Evolutionary conservation across 1,140 invertebrate genomes (phyloP).

Genomic region (Drosophila kanapiae): DNA sequence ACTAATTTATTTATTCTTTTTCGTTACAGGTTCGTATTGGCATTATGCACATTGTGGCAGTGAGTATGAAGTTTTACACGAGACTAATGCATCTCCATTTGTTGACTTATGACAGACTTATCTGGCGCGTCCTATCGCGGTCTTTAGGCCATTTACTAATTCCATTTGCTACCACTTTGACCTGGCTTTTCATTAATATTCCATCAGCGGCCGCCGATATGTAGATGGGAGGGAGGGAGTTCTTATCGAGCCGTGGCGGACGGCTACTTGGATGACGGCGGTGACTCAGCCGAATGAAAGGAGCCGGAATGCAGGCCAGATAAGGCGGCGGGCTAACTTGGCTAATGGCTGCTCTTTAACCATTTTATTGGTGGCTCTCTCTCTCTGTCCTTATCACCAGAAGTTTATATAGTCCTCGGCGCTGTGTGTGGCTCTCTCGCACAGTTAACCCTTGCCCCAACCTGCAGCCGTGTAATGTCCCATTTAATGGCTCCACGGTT

Average conservation of each 20-base stretch:
- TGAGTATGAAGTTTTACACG: slow-evolving; percentile 8
- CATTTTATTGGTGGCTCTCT: slow-evolving; percentile 78
- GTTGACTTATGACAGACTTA: slow-evolving; percentile 46
- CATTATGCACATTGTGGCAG: slow-evolving; percentile 6
- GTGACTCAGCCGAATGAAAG: slow-evolving; percentile 65
- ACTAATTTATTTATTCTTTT: slow-evolving; percentile 44
- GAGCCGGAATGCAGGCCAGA: slow-evolving; percentile 43
- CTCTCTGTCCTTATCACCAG: slow-evolving; percentile 61
- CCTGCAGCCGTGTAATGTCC: slow-evolving; percentile 38
- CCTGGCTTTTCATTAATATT: slow-evolving; percentile 71
- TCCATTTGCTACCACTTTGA: slow-evolving; percentile 72
- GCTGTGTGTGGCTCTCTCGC: slow-evolving; percentile 38
- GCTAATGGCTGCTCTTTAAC: slow-evolving; percentile 81
- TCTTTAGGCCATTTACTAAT: slow-evolving; percentile 63
- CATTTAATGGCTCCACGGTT: slow-evolving; percentile 58
- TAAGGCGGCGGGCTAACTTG: slow-evolving; percentile 65
- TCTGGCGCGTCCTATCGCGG: slow-evolving; percentile 49
- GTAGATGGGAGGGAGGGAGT: slow-evolving; percentile 22
- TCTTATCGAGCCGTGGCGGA: too few species aligned
- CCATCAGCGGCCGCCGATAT: slow-evolving; percentile 49
- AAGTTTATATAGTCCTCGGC: slow-evolving; percentile 1
- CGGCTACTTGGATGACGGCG: slow-evolving; percentile 33
- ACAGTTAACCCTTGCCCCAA: slow-evolving; percentile 45
- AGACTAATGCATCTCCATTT: slow-evolving; percentile 49
- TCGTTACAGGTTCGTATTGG: slow-evolving; percentile 69